phyloP scores from a whole-genome alignment of 2,797 vertebrate species.

The Syndactyla subalaris region DNA sequence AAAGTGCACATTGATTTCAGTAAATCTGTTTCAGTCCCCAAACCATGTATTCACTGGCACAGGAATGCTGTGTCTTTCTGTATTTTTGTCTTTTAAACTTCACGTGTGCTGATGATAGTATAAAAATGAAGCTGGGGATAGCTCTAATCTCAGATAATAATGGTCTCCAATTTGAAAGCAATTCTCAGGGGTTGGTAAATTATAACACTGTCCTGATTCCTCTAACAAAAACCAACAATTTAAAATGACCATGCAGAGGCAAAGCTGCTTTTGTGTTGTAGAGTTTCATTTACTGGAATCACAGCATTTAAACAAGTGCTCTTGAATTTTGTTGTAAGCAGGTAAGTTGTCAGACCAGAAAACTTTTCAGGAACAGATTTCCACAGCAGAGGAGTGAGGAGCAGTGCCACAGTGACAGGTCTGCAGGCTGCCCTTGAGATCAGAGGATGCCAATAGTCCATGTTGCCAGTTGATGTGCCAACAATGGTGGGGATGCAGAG shows the following conservation, averaged over 20 bases:
- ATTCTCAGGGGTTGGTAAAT: neutral
- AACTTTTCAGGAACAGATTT: neutral
- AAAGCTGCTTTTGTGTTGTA: neutral
- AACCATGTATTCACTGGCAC: neutral
- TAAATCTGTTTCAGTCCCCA: neutral
- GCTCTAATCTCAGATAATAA: neutral
- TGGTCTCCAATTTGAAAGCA: neutral
- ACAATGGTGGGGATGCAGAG: neutral
- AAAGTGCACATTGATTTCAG: conserved; percentile 34
- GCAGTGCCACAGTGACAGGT: neutral
- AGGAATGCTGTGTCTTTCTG: neutral
- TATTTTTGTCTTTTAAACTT: conserved; percentile 11
- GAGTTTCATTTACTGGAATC: neutral
- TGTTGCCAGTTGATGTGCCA: neutral
- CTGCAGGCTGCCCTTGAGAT: no score
- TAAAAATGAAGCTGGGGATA: conserved; percentile 3
- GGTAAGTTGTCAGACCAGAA: neutral
- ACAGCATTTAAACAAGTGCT: neutral
- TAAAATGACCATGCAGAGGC: neutral
- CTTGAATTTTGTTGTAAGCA: neutral
- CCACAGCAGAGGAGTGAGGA: neutral
- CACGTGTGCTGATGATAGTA: neutral
- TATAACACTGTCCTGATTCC: neutral
- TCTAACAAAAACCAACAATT: neutral
- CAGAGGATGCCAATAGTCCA: neutral